These are phyloP conservation scores for Harpagifer antarcticus DNA, from an alignment of 2,797 vertebrate species.

Conservation along the genomic window DNA sequence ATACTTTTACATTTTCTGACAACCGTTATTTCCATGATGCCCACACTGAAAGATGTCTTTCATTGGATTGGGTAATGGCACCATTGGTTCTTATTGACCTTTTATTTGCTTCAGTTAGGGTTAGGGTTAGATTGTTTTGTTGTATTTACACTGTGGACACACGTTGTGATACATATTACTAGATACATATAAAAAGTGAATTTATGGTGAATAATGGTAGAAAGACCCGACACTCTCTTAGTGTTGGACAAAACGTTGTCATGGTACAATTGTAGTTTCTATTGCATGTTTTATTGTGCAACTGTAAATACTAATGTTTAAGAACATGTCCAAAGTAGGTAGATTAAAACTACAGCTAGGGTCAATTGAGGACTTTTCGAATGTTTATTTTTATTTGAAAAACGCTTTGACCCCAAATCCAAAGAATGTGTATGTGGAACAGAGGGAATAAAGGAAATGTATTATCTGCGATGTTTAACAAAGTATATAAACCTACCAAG, in stretches of 20 bases:
- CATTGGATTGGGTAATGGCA: not conserved
- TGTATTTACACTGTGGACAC: not conserved
- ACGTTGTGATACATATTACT: no score
- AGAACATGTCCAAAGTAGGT: not conserved
- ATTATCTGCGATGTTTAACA: not conserved
- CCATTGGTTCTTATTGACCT: not conserved
- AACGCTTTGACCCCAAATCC: not conserved
- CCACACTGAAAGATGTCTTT: not conserved
- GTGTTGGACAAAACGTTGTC: no score
- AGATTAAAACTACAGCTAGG: not conserved
- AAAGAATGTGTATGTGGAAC: not conserved
- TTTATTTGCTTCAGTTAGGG: not conserved
- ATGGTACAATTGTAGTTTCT: no score
- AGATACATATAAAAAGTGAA: no score
- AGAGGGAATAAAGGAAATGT: not conserved
- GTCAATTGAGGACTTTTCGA: not conserved
- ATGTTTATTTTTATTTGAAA: not conserved
- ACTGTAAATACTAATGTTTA: no score
- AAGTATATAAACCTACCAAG: conserved; percentile 83
- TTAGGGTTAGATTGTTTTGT: not conserved
- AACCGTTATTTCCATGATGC: not conserved
- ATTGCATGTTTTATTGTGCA: no score
- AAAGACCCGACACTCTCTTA: no score
- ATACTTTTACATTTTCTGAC: not conserved
- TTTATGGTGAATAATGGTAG: no score